Conservation (phyloP, 1,140 invertebrate species). For the Drosophila equinoxialis region DNA sequence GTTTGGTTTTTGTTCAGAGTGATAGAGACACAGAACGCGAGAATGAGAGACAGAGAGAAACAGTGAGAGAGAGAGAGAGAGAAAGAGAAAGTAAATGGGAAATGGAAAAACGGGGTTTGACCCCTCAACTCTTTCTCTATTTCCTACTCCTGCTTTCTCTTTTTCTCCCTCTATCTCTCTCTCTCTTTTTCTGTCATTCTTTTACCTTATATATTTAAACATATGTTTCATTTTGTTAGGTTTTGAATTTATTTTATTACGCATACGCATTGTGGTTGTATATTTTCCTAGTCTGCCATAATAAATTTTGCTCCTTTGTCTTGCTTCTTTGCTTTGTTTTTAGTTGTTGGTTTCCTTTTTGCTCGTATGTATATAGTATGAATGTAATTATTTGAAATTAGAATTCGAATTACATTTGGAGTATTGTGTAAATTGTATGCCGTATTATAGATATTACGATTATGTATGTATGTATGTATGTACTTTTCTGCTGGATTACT, state of each 20-base stretch:
- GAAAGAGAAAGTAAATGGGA: not conserved
- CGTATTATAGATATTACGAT: slow-evolving; percentile 51
- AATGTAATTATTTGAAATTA: slow-evolving; percentile 65
- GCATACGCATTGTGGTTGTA: slow-evolving; percentile 61
- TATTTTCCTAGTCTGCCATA: slow-evolving; percentile 74
- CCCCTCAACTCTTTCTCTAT: slow-evolving; percentile 32
- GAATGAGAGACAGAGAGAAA: slow-evolving; percentile 36
- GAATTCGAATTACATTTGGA: slow-evolving; percentile 60
- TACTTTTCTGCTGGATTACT: slow-evolving; percentile 1
- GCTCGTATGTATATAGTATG: slow-evolving; percentile 23
- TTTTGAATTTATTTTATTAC: slow-evolving; percentile 64
- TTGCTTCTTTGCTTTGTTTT: slow-evolving; percentile 16
- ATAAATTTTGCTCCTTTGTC: slow-evolving; percentile 17
- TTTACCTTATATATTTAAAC: slow-evolving; percentile 21
- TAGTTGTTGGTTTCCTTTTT: slow-evolving; percentile 6
- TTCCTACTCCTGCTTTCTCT: slow-evolving; percentile 26
- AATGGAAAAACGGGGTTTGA: not conserved
- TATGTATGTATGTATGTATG: slow-evolving; percentile 35
- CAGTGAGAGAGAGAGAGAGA: slow-evolving; percentile 40
- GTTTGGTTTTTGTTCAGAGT: slow-evolving; percentile 67
- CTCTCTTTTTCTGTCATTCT: not conserved
- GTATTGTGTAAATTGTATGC: slow-evolving; percentile 57
- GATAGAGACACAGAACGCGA: slow-evolving; percentile 48
- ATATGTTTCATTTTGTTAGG: slow-evolving; percentile 9
- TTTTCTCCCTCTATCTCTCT: not conserved